Evolutionary conservation across 2,113 vertebrate species (phyloP).

Genomic region (Gallinago media): DNA sequence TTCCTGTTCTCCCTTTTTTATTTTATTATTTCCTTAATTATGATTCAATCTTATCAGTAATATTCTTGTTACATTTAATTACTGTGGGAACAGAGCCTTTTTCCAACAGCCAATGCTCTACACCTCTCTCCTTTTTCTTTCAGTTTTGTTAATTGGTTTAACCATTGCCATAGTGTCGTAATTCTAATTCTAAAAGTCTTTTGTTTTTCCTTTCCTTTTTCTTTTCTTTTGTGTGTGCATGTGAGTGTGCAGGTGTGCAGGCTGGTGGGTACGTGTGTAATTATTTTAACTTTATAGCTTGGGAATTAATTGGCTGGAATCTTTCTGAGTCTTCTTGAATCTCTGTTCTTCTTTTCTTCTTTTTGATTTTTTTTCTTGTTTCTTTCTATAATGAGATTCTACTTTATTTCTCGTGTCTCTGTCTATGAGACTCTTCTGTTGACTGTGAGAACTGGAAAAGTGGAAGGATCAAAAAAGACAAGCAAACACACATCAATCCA

Average conservation of each 20-base stretch:
- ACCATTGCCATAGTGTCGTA: constrained; percentile 63
- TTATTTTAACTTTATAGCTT: constrained; percentile 64
- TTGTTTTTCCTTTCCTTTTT: neutral
- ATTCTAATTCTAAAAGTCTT: constrained; percentile 67
- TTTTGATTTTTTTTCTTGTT: neutral
- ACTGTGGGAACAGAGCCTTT: constrained; percentile 52
- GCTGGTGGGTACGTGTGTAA: neutral
- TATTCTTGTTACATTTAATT: constrained; percentile 76
- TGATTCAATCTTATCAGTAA: constrained; percentile 73
- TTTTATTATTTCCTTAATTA: constrained; percentile 74
- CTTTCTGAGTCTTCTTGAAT: constrained; percentile 74
- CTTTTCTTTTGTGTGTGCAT: neutral
- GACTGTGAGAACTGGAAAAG: constrained; percentile 72
- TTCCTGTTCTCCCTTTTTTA: constrained; percentile 17
- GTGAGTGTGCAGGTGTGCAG: constrained; percentile 19
- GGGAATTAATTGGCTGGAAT: constrained; percentile 57
- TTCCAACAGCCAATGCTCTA: constrained; percentile 58
- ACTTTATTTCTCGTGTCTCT: constrained; percentile 66
- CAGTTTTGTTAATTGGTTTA: constrained; percentile 74
- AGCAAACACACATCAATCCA: constrained; percentile 37
- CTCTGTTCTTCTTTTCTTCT: constrained; percentile 62
- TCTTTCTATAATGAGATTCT: constrained; percentile 54
- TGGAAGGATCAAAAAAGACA: constrained; percentile 68
- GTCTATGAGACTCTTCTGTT: constrained; percentile 73
- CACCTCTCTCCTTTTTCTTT: constrained; percentile 54